Evolutionary conservation across 2,113 vertebrate genomes (phyloP).

Genomic region (Budorcas taxicolor): DNA sequence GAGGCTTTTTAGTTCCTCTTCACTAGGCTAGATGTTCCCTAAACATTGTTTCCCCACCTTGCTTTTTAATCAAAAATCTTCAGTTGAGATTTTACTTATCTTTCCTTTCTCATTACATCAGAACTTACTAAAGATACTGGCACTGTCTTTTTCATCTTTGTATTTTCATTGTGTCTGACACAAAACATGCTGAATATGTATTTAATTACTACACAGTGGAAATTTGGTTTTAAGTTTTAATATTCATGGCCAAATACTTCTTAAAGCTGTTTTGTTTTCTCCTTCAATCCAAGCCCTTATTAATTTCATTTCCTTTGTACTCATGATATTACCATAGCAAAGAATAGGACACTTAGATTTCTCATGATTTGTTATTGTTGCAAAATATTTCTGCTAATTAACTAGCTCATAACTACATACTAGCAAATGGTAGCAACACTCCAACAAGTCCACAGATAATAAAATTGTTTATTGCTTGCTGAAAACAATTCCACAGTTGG

Average conservation of each 20-base stretch:
- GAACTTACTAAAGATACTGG: neutral
- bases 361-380: neutral
- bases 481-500: neutral
- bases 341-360: neutral
- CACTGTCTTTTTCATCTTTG: neutral
- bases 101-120: neutral
- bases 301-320: neutral
- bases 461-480: slow-evolving; percentile 21
- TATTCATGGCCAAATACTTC: neutral
- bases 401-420: neutral
- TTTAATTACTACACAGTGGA: neutral
- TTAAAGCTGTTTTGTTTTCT: neutral
- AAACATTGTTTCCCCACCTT: neutral
- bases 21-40: neutral
- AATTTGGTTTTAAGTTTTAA: neutral
- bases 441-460: neutral
- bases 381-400: neutral
- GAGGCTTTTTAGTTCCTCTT: too few species aligned
- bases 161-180: neutral
- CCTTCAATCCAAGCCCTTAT: neutral
- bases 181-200: neutral
- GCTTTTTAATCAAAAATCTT: neutral
- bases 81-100: neutral
- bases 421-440: neutral
- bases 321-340: neutral